A percentile compares a stretch with the other conserved stretches of the same genome.
Evolutionary conservation across 2,888 invertebrate species (phyloP).

Genomic region (Vanessa cardui): DNA sequence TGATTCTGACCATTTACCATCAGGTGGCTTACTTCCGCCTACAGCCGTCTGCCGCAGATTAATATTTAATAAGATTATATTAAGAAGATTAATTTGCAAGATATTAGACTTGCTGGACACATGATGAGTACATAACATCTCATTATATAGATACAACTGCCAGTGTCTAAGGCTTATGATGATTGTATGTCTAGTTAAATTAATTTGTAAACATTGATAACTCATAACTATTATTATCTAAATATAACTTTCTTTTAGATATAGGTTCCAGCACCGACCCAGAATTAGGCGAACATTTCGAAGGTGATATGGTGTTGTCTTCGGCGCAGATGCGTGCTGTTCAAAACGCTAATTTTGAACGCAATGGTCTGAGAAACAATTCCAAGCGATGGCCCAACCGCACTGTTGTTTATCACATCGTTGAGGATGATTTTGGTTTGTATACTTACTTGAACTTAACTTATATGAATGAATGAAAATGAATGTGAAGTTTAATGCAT

Average conservation of each 20-base stretch:
- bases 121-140: no score
- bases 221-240: no score
- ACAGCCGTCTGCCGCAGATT: no score
- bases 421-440: constrained; percentile 73
- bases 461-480: neutral
- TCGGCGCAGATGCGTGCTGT: constrained; percentile 56
- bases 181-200: neutral
- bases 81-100: no score
- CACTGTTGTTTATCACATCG: constrained; percentile 70
- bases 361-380: constrained; percentile 71
- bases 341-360: constrained; percentile 49
- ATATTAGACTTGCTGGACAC: no score
- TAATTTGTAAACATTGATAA: no score
- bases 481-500: neutral
- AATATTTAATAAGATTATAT: no score
- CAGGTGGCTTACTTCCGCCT: no score
- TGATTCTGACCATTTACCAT: no score
- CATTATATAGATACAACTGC: no score
- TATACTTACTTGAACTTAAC: no score
- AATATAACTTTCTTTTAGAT: neutral
- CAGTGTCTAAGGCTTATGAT: no score
- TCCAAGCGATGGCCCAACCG: constrained; percentile 74
- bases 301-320: constrained; percentile 77
- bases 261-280: constrained; percentile 40
- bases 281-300: constrained; percentile 72